Conservation (phyloP, 2,113 vertebrate species). For the Oreochromis spilurus region DNA sequence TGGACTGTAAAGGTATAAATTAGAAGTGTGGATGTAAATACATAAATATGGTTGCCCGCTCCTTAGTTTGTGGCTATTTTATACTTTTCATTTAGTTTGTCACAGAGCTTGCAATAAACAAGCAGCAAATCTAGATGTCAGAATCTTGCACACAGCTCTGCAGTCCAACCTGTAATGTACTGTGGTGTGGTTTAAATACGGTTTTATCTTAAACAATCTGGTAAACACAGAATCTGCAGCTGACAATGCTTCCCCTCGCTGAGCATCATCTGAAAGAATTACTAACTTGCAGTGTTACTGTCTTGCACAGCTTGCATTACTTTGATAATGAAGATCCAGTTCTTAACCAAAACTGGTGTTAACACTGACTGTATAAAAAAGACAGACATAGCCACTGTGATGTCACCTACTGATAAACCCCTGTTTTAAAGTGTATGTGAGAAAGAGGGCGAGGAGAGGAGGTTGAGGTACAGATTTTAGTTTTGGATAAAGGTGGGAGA, state of each 20-base stretch:
- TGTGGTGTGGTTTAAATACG: not conserved
- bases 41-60: not conserved
- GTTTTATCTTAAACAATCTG: not conserved
- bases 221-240: not conserved
- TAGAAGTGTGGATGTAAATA: not conserved
- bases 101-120: not conserved
- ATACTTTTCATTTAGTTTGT: not conserved
- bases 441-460: not conserved
- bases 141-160: not conserved
- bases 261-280: not conserved
- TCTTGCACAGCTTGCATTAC: not conserved
- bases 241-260: not conserved
- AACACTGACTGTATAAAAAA: not conserved
- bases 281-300: not conserved
- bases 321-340: not conserved
- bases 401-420: not conserved
- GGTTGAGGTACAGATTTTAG: not conserved
- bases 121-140: not conserved
- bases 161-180: not conserved
- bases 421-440: not conserved
- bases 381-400: not conserved
- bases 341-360: not conserved
- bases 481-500: not conserved
- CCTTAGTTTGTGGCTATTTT: not conserved
- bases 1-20: conserved; percentile 7